These are phyloP conservation scores for Euzophera pinguis DNA, from an alignment of 2,888 invertebrate species.

Conservation along the genomic window DNA sequence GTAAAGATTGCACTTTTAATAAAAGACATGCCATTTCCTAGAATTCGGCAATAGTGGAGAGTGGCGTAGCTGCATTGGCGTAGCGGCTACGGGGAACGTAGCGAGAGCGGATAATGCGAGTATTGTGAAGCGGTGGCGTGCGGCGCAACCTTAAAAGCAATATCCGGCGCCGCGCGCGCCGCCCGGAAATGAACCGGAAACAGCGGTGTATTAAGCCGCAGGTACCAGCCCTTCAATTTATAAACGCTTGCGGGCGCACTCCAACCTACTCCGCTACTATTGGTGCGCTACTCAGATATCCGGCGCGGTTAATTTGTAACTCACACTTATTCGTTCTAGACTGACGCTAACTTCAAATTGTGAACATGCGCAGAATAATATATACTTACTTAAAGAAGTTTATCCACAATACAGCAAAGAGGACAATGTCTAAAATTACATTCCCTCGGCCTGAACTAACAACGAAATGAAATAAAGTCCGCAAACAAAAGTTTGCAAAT, in stretches of 20 bases:
- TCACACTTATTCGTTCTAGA: constrained; percentile 32
- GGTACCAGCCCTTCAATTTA: constrained; percentile 80
- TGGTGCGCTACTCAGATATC: constrained; percentile 52
- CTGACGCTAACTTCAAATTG: constrained; percentile 10
- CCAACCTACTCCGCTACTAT: constrained; percentile 46
- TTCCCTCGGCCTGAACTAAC: constrained; percentile 74
- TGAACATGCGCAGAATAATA: neutral
- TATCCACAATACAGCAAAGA: constrained; percentile 48
- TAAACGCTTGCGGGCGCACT: constrained; percentile 72
- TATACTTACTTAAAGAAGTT: constrained; percentile 30
- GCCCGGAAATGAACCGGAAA: constrained; percentile 81
- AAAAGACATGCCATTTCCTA: too few species aligned
- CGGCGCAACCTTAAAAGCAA: constrained; percentile 79
- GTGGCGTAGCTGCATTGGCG: constrained; percentile 12
- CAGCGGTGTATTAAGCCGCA: constrained; percentile 80
- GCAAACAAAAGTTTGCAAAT: constrained; percentile 80
- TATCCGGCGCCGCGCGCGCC: constrained; percentile 79
- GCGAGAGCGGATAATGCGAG: constrained; percentile 34
- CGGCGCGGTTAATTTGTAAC: constrained; percentile 68
- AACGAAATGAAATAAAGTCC: constrained; percentile 78
- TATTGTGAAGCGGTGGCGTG: constrained; percentile 56
- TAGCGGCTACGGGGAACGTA: constrained; percentile 19
- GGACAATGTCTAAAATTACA: constrained; percentile 73
- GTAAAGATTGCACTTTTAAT: too few species aligned
- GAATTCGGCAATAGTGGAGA: neutral